phyloP scores from a whole-genome alignment of 2,888 invertebrate species.

The Dastarcus helophoroides region DNA sequence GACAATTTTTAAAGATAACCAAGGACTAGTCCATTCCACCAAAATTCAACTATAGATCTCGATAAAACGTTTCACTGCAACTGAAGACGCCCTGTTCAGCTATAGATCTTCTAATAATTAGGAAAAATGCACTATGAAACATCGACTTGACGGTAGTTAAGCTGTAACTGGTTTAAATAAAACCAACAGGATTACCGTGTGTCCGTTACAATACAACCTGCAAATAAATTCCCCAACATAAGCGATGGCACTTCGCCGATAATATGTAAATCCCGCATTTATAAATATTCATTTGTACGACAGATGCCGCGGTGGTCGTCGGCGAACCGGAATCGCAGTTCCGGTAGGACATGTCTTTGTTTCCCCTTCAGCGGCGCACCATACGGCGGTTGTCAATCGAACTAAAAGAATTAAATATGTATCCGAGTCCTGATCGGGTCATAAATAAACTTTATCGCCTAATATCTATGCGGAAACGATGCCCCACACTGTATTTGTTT shows the following conservation, averaged over 20 bases:
- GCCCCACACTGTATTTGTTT: slow-evolving; percentile 21
- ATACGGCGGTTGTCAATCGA: slow-evolving; percentile 30
- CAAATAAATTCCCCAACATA: slow-evolving; percentile 23
- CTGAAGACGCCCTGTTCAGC: no score
- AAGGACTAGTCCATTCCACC: no score
- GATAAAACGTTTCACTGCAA: no score
- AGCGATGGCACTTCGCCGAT: slow-evolving; percentile 26
- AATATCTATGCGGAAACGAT: slow-evolving; percentile 24
- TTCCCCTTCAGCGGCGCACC: slow-evolving; percentile 25
- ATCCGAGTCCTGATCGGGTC: slow-evolving; percentile 24
- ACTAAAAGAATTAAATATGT: slow-evolving; percentile 30
- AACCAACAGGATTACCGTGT: no score
- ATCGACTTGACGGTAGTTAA: no score
- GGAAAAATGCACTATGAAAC: no score
- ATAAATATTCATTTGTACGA: slow-evolving; percentile 32
- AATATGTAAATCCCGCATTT: slow-evolving; percentile 31
- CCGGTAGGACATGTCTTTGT: slow-evolving; percentile 35
- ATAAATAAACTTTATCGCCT: slow-evolving; percentile 25
- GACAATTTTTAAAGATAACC: no score
- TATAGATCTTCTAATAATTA: no score
- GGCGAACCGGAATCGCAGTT: slow-evolving; percentile 36
- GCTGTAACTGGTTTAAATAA: no score
- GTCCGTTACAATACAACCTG: no score
- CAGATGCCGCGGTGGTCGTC: slow-evolving; percentile 29
- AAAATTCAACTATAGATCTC: no score